Evolutionary conservation across 2,888 invertebrate genomes (phyloP), one percentile per base, ranked within the genome.

Genomic region (Papilio elwesi): DNA sequence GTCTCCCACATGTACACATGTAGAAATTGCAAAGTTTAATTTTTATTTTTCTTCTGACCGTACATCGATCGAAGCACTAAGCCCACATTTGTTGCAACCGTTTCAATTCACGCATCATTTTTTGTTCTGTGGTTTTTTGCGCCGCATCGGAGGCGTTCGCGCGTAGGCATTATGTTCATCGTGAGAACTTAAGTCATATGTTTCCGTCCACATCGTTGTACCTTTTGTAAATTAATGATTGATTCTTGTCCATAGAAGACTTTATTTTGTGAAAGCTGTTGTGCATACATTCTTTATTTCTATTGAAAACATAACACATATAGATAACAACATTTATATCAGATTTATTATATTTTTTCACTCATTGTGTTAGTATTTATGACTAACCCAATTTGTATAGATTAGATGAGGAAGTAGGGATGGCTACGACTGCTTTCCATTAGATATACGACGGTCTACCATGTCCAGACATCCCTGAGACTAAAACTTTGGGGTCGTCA

Each of bases 151-250:
- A n/a, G 12, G n/a, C 43, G 36, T 55, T 64, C 62, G 36, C 38
- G 70, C 69, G 55, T 57, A 70, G 55, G 52, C 63, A 72, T 74
- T 65, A 72, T 72, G 65, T 65, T 68, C 62, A 62, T 72, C 74
- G 76, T 76, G 72, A 68, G 75, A 66, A 74, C 64, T 51, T 48
- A 53, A 71, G 52, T 68, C 65, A 59, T 65, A 51, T 68, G 68
- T 36, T 64, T 68, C 47, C 57, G 47, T 69, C n/a, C 53, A 11
- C 52, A 6, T n/a, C 12, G n/a, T n/a, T n/a, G n/a, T n/a, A 26
- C 26, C 26, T 26, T 26, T 55, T 15, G 4, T 65, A 65, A 65
- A 69, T 69, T 69, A 53, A 3, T 7, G 1, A 15, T 7, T 13
- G n/a, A 26, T 2, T 26, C 26, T 26, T 12, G 6, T 16, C 12